phyloP scores from a whole-genome alignment of 2,888 invertebrate genomes.

The Orthosia cruda region DNA sequence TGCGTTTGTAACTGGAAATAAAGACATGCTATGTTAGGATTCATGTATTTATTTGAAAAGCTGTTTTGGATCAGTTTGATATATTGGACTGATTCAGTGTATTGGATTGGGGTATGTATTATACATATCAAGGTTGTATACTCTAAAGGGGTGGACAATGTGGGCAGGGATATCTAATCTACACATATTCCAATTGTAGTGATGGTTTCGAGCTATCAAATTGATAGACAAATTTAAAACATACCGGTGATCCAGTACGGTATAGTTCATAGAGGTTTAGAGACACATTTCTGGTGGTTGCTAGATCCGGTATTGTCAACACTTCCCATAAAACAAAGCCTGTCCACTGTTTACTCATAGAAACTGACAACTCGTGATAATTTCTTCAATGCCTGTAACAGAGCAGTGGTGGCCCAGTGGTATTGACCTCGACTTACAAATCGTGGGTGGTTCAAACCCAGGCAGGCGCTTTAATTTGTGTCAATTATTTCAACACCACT shows the following conservation, averaged over 20 bases:
- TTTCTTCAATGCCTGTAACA: too few species aligned
- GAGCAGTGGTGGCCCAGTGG: too few species aligned
- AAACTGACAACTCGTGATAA: too few species aligned
- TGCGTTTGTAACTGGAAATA: slow-evolving; percentile 96
- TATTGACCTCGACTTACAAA: too few species aligned
- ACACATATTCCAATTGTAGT: not conserved
- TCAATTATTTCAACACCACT: too few species aligned
- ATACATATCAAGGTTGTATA: not conserved
- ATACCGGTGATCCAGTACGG: too few species aligned
- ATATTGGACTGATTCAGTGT: not conserved
- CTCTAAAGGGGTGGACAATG: not conserved
- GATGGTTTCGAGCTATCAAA: not conserved
- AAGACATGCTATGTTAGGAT: slow-evolving; percentile 10
- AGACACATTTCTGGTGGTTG: not conserved
- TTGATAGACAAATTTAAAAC: not conserved
- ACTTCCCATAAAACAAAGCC: not conserved
- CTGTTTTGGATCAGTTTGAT: not conserved
- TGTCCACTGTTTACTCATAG: too few species aligned
- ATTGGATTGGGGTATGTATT: not conserved
- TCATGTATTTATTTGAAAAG: not conserved
- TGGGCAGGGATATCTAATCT: not conserved
- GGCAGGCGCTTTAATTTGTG: too few species aligned
- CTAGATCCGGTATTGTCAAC: not conserved
- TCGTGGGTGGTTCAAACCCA: too few species aligned
- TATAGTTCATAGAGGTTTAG: not conserved